Conservation (phyloP, 1,140 invertebrate genomes). For the Papilio helenus region DNA sequence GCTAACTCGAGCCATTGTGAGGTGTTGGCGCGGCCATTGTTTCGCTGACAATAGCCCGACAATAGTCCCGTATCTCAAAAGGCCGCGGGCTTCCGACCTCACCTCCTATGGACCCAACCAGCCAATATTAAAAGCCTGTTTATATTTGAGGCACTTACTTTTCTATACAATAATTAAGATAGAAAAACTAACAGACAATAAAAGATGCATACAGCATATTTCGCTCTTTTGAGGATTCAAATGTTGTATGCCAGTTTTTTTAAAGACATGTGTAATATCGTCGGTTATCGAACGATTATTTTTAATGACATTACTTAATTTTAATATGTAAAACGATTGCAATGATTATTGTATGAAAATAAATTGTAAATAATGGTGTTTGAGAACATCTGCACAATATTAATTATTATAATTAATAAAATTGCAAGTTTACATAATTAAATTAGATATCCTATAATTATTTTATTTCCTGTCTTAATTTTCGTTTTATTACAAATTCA, state of each 20-base stretch:
- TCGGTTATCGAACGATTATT: not conserved
- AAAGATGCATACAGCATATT: too few species aligned
- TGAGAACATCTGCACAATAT: not conserved
- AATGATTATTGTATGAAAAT: not conserved
- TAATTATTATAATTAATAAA: not conserved
- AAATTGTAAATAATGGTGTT: not conserved
- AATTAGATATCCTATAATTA: not conserved
- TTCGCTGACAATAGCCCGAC: slow-evolving; percentile 68
- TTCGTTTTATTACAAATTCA: not conserved
- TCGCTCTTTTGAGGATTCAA: too few species aligned
- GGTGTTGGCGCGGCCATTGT: slow-evolving; percentile 74
- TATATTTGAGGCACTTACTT: slow-evolving; percentile 5
- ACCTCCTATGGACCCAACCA: slow-evolving; percentile 32
- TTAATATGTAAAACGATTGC: not conserved
- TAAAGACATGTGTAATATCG: not conserved
- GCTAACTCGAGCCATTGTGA: slow-evolving; percentile 71
- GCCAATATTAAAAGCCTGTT: slow-evolving; percentile 31
- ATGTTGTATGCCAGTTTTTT: not conserved
- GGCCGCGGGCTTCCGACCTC: slow-evolving; percentile 61
- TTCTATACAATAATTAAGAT: slow-evolving; percentile 1
- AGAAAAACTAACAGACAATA: too few species aligned
- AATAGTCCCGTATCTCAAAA: slow-evolving; percentile 71
- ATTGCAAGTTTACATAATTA: not conserved
- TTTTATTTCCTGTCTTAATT: not conserved
- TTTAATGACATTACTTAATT: not conserved